Percentiles rank a stretch among this genome's conserved stretches.
Evolutionary conservation across 2,888 invertebrate genomes (phyloP).

Genomic region (Autographa pulchrina): DNA sequence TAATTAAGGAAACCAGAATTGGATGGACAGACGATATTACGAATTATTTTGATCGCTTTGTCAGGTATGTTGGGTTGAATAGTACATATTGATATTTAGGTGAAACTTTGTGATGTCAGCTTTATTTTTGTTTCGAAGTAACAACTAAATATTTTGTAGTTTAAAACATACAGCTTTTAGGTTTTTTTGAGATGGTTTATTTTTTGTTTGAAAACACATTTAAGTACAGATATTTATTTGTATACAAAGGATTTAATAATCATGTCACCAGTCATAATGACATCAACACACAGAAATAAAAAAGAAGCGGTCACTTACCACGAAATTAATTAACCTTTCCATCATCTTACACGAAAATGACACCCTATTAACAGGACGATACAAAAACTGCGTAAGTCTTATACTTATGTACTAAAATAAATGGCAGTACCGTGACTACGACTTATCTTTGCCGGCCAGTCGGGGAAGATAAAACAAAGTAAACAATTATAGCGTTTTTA

Average conservation of each 20-base stretch:
- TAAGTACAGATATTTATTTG: no score
- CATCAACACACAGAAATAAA: not conserved
- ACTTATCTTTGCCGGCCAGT: conserved; percentile 38
- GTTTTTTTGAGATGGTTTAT: no score
- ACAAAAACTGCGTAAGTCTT: conserved; percentile 13
- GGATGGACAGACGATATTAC: conserved; percentile 51
- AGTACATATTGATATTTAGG: conserved; percentile 8
- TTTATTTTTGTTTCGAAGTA: no score
- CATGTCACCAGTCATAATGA: no score
- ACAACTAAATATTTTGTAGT: no score
- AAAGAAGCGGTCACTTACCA: not conserved
- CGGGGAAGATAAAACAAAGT: conserved; percentile 49
- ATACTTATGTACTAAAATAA: conserved; percentile 29
- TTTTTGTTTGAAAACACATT: no score
- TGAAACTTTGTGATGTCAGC: not conserved
- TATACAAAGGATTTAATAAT: no score
- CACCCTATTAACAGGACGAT: conserved; percentile 4
- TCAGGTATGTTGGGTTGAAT: not conserved
- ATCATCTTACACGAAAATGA: not conserved
- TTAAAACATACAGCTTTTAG: no score
- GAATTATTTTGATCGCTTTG: conserved; percentile 44
- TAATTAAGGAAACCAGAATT: conserved; percentile 65
- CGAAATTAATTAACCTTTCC: not conserved
- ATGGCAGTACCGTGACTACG: conserved; percentile 36
- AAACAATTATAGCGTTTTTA: conserved; percentile 37